These are phyloP conservation scores for Pristis pectinata DNA, from an alignment of 2,797 vertebrate species.

Conservation along the genomic window DNA sequence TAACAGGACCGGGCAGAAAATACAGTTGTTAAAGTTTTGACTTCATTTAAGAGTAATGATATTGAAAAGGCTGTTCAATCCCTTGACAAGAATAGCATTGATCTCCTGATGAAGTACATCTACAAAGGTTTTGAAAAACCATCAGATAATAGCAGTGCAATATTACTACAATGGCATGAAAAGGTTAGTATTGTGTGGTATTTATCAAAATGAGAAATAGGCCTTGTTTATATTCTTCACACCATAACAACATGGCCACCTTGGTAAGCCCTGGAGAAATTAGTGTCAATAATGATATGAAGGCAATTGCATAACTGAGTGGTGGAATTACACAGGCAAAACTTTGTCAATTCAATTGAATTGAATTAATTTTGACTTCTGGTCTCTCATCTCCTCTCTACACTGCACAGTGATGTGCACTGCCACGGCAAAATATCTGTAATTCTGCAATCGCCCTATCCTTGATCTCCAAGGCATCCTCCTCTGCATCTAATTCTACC, in stretches of 20 bases:
- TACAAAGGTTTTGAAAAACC: constrained; percentile 97
- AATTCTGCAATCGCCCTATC: too few species aligned
- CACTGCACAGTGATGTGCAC: neutral
- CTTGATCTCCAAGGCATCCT: too few species aligned
- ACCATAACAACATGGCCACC: neutral
- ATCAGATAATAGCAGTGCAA: constrained; percentile 92
- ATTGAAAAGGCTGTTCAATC: constrained; percentile 94
- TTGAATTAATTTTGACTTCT: neutral
- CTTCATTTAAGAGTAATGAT: constrained; percentile 89
- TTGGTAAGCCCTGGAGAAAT: neutral
- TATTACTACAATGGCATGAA: constrained; percentile 94
- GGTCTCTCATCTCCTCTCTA: neutral
- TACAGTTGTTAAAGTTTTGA: constrained; percentile 91
- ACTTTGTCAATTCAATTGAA: neutral
- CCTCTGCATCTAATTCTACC: too few species aligned
- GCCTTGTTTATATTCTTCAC: neutral
- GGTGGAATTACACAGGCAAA: neutral
- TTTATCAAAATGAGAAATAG: neutral
- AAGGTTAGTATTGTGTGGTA: constrained; percentile 61
- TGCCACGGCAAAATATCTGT: too few species aligned
- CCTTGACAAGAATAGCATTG: constrained; percentile 83
- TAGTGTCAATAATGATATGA: neutral
- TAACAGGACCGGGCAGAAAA: constrained; percentile 85
- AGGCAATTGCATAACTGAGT: neutral
- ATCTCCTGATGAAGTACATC: constrained; percentile 98